Evolutionary conservation across 2,888 invertebrate genomes (phyloP).

Genomic region (Keiferia lycopersicella): DNA sequence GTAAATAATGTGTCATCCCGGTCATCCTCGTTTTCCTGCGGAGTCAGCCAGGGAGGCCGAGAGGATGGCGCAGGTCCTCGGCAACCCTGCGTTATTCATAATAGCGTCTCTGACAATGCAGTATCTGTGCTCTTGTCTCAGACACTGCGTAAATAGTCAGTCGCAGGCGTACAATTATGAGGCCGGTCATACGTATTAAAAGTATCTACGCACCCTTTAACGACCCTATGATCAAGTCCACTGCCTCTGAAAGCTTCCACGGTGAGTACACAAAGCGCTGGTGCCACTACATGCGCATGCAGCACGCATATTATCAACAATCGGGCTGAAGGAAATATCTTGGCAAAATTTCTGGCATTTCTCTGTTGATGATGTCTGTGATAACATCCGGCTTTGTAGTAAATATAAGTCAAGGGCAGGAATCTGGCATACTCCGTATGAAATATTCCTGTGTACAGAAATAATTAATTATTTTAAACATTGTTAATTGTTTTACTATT

Average conservation of each 20-base stretch:
- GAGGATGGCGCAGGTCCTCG: no score
- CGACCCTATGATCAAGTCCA: conserved; percentile 40
- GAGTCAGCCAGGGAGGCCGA: no score
- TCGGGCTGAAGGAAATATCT: conserved; percentile 24
- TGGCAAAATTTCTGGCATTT: background rate
- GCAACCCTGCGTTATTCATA: no score
- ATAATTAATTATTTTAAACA: background rate
- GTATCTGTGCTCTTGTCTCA: no score
- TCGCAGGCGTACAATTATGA: no score
- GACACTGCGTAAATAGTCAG: no score
- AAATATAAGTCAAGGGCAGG: conserved; percentile 44
- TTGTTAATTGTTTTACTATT: background rate
- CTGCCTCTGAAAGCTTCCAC: conserved; percentile 40
- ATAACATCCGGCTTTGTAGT: conserved; percentile 43
- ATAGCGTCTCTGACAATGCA: no score
- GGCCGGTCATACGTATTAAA: background rate
- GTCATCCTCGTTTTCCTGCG: no score
- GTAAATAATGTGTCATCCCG: no score
- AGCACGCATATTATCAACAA: conserved; percentile 37
- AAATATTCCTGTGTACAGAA: conserved; percentile 41
- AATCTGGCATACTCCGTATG: conserved; percentile 44
- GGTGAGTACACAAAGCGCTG: conserved; percentile 42
- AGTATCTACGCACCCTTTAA: conserved; percentile 44
- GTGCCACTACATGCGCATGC: conserved; percentile 46
- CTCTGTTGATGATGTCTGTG: background rate